Evolutionary conservation across 2,113 vertebrate species (phyloP), one percentile per base, ranked within the genome.

Genomic region (Aphelocoma coerulescens): DNA sequence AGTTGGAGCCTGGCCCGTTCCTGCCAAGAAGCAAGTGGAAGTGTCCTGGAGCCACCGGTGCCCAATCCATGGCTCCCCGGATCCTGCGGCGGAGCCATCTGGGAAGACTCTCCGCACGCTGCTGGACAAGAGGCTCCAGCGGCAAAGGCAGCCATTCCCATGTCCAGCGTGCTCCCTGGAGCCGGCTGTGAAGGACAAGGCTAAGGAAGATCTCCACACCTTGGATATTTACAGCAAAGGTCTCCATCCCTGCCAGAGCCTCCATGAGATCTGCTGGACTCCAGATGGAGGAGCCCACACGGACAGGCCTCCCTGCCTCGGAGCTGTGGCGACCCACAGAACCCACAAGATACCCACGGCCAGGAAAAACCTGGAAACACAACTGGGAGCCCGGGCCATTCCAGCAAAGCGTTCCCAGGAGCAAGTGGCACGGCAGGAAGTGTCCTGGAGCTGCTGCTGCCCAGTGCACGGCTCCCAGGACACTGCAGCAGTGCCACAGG

Each of bases 21-120:
- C 67, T 41, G 66, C 49, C 58, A 55, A 55, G 66, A 41, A 65
- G 68, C 19, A 8, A 39, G 65, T 7, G 46, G 54, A 46, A 7
- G n/a, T 35, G 24, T 68, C 78, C 78, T 48, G n/a, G 62, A 75
- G 87, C 41, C 48, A 1, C 39, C 3, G 3, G 30, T 89, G 78
- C n/a, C 62, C 69, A 2, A 1, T 10, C 48, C 87, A 89, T 0
- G 11, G 17, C 62, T 75, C 62, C 48, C 54, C 3, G 48, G 78
- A 75, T 26, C 28, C 54, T 4, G 46, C 0, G 2, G 54, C 1
- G 0, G 62, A 68, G 30, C 46, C 62, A 1, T 22, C 30, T 0
- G 46, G n/a, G 62, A 58, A 27, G 11, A 76, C 48, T 21, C 48
- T 89, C 46, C 48, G 62, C 21, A 39, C 1, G 2, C 54, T 83